phyloP scores from a whole-genome alignment of 2,888 invertebrate species.

The Macaria liturata region DNA sequence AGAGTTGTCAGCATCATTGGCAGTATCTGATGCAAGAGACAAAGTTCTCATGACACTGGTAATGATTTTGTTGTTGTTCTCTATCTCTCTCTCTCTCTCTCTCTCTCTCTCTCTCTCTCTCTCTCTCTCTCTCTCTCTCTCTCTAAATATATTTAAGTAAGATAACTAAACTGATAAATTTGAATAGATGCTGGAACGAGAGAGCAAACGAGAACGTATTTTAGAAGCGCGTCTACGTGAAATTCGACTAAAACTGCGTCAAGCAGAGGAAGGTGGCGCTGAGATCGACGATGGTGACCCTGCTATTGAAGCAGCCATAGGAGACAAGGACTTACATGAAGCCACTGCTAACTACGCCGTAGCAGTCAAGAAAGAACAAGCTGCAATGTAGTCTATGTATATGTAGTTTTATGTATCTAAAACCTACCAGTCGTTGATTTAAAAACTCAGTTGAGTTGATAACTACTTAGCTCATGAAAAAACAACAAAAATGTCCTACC shows the following conservation, averaged over 20 bases:
- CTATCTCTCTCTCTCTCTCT: no score
- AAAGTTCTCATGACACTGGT: constrained; percentile 4
- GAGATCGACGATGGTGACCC: neutral
- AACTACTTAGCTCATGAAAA: no score
- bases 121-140: no score
- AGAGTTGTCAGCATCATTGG: constrained; percentile 2
- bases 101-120: no score
- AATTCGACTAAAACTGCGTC: constrained; percentile 83
- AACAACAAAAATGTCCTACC: no score
- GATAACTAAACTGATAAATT: no score
- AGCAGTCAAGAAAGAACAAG: constrained; percentile 3
- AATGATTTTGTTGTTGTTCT: neutral
- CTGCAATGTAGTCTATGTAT: no score
- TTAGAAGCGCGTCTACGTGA: constrained; percentile 94
- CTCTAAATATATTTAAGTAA: no score
- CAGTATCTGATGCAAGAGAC: neutral
- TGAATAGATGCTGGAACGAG: constrained; percentile 4
- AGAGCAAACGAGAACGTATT: constrained; percentile 92
- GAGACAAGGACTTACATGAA: constrained; percentile 4
- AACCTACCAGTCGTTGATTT: no score
- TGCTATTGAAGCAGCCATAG: neutral
- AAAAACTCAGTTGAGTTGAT: no score
- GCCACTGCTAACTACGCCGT: constrained; percentile 1
- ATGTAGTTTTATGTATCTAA: no score
- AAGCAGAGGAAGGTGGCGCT: constrained; percentile 33